These are phyloP conservation scores for Prochilodus magdalenae DNA, from an alignment of 2,113 vertebrate genomes.

Conservation along the genomic window DNA sequence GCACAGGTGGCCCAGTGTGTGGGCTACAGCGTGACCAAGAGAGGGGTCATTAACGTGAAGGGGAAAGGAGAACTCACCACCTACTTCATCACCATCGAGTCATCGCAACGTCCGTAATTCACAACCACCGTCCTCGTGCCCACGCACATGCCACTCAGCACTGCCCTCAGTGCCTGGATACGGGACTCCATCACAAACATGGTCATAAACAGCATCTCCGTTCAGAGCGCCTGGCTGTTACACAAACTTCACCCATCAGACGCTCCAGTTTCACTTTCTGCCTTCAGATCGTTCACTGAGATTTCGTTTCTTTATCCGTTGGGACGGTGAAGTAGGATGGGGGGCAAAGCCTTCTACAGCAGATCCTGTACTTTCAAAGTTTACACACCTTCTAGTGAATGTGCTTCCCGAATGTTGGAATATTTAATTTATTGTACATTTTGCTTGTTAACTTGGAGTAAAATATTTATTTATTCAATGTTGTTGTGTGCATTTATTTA, in stretches of 20 bases:
- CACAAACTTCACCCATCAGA: background rate
- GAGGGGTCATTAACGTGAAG: slow-evolving; percentile 86
- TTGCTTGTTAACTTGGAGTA: slow-evolving; percentile 2
- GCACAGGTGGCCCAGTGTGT: slow-evolving; percentile 77
- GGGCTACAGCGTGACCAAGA: slow-evolving; percentile 79
- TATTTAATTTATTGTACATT: slow-evolving; percentile 4
- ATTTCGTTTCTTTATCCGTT: background rate
- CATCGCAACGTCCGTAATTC: background rate
- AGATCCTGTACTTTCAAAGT: slow-evolving; percentile 12
- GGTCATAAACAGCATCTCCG: too few species aligned
- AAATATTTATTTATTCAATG: slow-evolving; percentile 40
- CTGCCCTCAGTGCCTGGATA: background rate
- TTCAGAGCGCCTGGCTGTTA: background rate
- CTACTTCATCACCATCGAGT: slow-evolving; percentile 80
- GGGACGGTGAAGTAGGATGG: background rate
- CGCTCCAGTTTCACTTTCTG: background rate
- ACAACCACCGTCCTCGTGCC: background rate
- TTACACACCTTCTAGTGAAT: background rate
- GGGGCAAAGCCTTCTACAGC: background rate
- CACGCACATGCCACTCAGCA: background rate
- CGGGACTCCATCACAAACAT: background rate
- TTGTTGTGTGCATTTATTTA: background rate
- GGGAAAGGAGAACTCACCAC: slow-evolving; percentile 91
- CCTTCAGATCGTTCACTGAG: background rate
- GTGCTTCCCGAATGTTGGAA: background rate